These are phyloP conservation scores for Achatina immaculata DNA, from an alignment of 1,140 invertebrate genomes.

Conservation along the genomic window DNA sequence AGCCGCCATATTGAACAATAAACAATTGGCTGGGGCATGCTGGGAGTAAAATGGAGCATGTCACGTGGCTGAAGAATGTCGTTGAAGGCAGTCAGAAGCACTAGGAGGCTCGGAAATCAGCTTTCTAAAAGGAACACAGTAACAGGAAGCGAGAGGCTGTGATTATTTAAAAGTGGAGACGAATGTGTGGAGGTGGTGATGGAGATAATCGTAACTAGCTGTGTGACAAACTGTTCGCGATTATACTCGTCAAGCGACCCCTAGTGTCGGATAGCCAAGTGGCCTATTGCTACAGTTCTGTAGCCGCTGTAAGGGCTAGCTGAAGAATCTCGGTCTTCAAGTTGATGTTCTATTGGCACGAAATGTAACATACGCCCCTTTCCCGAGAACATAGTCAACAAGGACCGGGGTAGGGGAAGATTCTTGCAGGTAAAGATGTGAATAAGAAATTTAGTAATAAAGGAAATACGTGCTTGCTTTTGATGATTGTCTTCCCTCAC, in stretches of 20 bases:
- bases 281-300: neutral
- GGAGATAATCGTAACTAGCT: neutral
- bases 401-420: no score
- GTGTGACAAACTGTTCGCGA: neutral
- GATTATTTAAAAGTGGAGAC: neutral
- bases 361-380: no score
- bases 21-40: neutral
- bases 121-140: neutral
- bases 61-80: neutral
- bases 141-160: neutral
- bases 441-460: no score
- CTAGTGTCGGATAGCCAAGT: neutral
- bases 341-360: no score
- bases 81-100: neutral
- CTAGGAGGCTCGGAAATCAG: neutral
- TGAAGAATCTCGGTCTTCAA: no score
- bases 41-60: neutral
- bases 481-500: no score
- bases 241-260: neutral
- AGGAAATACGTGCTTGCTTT: no score
- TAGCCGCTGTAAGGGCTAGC: neutral
- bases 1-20: slow-evolving; percentile 7
- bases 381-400: no score
- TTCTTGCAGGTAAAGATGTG: no score
- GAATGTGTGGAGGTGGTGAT: neutral